Percentiles rank a stretch among this genome's conserved stretches.
These are phyloP conservation scores for Parelbella ahira DNA, from an alignment of 2,888 invertebrate species.

Conservation along the genomic window DNA sequence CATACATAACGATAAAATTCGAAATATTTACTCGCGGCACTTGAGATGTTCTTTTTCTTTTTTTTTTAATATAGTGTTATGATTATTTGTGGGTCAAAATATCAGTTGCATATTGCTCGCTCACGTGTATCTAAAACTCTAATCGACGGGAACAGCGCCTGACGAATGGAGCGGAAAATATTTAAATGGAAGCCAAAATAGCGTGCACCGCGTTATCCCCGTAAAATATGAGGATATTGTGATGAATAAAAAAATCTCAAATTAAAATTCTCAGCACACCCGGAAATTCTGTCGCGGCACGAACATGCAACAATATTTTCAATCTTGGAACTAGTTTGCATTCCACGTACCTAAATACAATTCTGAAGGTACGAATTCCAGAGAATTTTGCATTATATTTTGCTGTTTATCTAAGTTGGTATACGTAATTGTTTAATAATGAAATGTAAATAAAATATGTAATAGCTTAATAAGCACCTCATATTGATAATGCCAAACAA, in stretches of 20 bases:
- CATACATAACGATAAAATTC: too few relatives aligned
- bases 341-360: slow-evolving; percentile 6
- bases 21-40: too few relatives aligned
- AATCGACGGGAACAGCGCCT: slow-evolving; percentile 67
- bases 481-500: too few relatives aligned
- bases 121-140: slow-evolving; percentile 57
- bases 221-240: slow-evolving; percentile 71
- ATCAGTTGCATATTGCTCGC: slow-evolving; percentile 29
- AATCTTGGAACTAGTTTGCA: slow-evolving; percentile 39
- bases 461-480: too few relatives aligned
- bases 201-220: slow-evolving; percentile 56
- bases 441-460: too few relatives aligned
- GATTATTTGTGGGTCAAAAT: neutral
- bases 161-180: slow-evolving; percentile 77
- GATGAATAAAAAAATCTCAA: slow-evolving; percentile 47
- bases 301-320: slow-evolving; percentile 55
- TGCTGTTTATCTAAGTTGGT: too few relatives aligned
- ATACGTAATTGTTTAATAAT: too few relatives aligned
- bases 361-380: slow-evolving; percentile 3
- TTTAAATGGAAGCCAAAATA: slow-evolving; percentile 76
- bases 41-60: too few relatives aligned
- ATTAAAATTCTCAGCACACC: slow-evolving; percentile 59
- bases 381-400: too few relatives aligned
- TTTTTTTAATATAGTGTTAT: slow-evolving; percentile 1
- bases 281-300: slow-evolving; percentile 60